Percentiles rank a stretch among this genome's conserved stretches.
Evolutionary conservation across 2,888 invertebrate species (phyloP).

Genomic region (Luperina nickerlii): DNA sequence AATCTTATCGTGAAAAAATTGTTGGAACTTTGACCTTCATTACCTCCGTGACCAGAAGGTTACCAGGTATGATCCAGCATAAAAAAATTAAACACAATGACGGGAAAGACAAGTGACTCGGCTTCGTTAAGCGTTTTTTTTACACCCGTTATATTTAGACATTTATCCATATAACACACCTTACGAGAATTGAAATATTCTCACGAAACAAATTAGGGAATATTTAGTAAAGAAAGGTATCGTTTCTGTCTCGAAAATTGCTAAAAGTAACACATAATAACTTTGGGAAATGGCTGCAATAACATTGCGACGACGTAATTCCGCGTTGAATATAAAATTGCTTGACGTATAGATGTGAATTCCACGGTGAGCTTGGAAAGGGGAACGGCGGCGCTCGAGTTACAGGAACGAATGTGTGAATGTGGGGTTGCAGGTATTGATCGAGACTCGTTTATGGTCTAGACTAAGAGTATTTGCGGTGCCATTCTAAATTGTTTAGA

Average conservation of each 20-base stretch:
- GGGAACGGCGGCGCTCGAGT: background rate
- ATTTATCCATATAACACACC: slow-evolving; percentile 15
- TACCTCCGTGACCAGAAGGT: background rate
- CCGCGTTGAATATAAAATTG: slow-evolving; percentile 20
- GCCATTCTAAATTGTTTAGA: slow-evolving; percentile 34
- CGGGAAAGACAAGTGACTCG: background rate
- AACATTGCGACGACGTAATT: slow-evolving; percentile 21
- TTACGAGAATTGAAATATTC: slow-evolving; percentile 45
- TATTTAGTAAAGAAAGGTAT: slow-evolving; percentile 44
- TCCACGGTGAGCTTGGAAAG: background rate
- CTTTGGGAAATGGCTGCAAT: slow-evolving; percentile 20
- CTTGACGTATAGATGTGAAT: background rate
- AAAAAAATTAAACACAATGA: background rate
- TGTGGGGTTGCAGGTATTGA: slow-evolving; percentile 35
- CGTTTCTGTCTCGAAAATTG: slow-evolving; percentile 19
- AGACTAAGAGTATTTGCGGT: slow-evolving; percentile 10
- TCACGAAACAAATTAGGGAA: slow-evolving; percentile 32
- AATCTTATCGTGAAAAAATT: background rate
- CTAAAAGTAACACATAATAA: slow-evolving; percentile 35
- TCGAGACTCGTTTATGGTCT: slow-evolving; percentile 26
- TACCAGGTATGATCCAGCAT: background rate
- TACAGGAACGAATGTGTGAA: slow-evolving; percentile 17
- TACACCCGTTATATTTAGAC: background rate
- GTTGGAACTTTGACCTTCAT: background rate
- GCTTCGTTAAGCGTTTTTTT: background rate